These are phyloP conservation scores for Okamejei kenojei DNA, from an alignment of 2,797 vertebrate species.

Conservation along the genomic window DNA sequence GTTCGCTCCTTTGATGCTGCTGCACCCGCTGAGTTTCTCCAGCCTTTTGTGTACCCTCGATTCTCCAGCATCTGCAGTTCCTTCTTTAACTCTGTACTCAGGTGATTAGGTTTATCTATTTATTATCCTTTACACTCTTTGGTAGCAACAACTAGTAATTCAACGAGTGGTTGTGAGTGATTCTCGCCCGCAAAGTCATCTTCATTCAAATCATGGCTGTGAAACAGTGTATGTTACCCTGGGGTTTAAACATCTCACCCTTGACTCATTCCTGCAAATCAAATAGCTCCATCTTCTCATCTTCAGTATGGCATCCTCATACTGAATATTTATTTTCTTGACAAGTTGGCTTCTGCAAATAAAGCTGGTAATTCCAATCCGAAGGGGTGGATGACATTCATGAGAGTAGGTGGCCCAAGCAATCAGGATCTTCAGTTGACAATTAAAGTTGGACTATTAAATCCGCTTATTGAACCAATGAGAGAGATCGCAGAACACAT, in stretches of 20 bases:
- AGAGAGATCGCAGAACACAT: neutral
- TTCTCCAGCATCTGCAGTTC: too few species aligned
- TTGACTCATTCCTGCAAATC: neutral
- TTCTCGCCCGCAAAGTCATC: neutral
- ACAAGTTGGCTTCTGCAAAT: neutral
- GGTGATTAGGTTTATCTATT: neutral
- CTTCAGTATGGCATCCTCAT: neutral
- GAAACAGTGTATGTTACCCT: neutral
- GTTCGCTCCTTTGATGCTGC: too few species aligned
- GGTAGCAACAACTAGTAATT: neutral
- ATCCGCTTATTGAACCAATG: neutral
- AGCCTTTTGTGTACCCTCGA: too few species aligned
- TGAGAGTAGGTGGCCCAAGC: neutral
- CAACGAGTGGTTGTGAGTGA: neutral
- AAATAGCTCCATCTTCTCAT: neutral
- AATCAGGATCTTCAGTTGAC: neutral
- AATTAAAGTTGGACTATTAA: neutral
- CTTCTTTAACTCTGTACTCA: too few species aligned
- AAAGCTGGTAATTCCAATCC: neutral
- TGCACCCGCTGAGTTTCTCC: too few species aligned
- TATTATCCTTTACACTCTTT: neutral
- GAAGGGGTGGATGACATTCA: neutral
- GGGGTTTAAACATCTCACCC: neutral
- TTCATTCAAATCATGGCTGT: neutral
- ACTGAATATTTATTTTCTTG: neutral